Evolutionary conservation across 1,140 invertebrate species (phyloP), one percentile per base, ranked within the genome.

Genomic region (Phthorimaea operculella): DNA sequence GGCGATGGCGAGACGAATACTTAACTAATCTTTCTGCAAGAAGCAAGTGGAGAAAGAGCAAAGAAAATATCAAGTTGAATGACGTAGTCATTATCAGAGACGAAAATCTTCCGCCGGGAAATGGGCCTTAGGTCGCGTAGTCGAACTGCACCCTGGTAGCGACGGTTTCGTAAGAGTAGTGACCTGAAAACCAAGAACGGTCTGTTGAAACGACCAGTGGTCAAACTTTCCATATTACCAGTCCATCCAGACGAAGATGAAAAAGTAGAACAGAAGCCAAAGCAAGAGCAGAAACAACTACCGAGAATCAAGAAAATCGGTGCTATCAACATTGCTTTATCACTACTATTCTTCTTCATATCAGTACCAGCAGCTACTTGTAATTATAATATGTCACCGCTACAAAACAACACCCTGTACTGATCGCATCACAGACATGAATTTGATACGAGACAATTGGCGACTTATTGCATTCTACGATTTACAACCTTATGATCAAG

Each of bases 81-180:
- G 34, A 16, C 6, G 57, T 74, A 49, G 72, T 74, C 10, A 12
- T 68, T 4, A 14, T 70, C 14, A 54, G 52, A 34, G 55, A 64
- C 7, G 55, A 67, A 21, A 67, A 62, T 34, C 10, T 55, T 7
- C 61, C 63, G 33, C 59, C 63, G 1, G 52, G 61, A 52, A 62
- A n/a, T 76, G 69, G 73, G 12, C 34, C 6, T 10, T 74, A n/a
- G 69, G 68, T 8, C 33, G 60, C 12, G 56, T 76, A 1, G 52
- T 81, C 49, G 85, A 58, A 21, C 12, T 62, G 10, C 44, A 60
- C 51, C 59, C 59, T 7, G 58, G 66, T 11, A 17, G 12, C 6
- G 76, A 79, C 55, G 65, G 66, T 9, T 44, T 66, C 21, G 68
- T 77, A 1, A 50, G 77, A 51, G 64, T 66, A 12, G 75, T 66